These are phyloP conservation scores for Dicycla oo DNA, from an alignment of 2,888 invertebrate genomes.

Conservation along the genomic window DNA sequence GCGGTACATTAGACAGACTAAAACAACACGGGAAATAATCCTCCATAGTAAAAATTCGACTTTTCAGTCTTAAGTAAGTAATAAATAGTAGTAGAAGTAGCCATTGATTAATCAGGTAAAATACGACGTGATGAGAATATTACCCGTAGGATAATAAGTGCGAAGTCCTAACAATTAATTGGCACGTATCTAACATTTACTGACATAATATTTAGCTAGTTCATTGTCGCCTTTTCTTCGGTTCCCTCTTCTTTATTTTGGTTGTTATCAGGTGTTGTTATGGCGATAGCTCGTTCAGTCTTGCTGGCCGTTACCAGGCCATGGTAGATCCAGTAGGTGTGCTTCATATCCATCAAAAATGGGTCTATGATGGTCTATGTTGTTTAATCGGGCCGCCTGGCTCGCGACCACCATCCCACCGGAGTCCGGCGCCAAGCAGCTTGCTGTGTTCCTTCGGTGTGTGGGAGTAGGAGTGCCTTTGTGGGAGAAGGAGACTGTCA, in stretches of 20 bases:
- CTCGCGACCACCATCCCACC: too few relatives aligned
- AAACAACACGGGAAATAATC: neutral
- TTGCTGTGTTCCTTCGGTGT: too few relatives aligned
- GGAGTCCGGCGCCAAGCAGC: too few relatives aligned
- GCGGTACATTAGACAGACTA: constrained; percentile 26
- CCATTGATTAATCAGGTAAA: constrained; percentile 7
- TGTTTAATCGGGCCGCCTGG: too few relatives aligned
- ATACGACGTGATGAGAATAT: constrained; percentile 4
- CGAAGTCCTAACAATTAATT: neutral
- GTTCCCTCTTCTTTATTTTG: neutral
- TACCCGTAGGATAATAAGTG: constrained; percentile 6
- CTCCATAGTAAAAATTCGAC: constrained; percentile 25
- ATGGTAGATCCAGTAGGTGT: constrained; percentile 50
- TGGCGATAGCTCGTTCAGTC: constrained; percentile 34
- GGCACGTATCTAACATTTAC: constrained; percentile 14
- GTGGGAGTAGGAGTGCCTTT: too few relatives aligned
- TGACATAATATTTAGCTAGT: constrained; percentile 1
- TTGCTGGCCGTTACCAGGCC: constrained; percentile 47
- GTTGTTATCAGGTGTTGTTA: neutral
- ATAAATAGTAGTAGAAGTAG: neutral
- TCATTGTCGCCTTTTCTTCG: neutral
- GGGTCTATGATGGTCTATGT: too few relatives aligned
- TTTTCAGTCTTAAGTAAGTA: constrained; percentile 33
- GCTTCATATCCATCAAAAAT: constrained; percentile 34
- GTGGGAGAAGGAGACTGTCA: too few relatives aligned